Conservation (phyloP, 2,888 invertebrate genomes). For the Rutpela maculata region DNA sequence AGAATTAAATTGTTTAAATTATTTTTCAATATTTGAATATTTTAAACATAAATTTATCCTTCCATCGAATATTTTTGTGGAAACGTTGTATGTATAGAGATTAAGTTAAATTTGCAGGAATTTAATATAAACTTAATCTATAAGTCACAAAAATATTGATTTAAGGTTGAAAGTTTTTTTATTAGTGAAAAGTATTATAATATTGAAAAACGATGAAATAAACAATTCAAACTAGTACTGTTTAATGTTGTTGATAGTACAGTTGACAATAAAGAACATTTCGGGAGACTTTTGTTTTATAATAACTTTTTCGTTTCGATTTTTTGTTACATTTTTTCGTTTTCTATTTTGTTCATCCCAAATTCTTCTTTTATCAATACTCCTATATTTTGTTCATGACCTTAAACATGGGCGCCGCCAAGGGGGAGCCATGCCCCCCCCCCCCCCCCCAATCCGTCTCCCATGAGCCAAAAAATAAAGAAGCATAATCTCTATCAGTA, state of each 20-base stretch:
- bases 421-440: no score
- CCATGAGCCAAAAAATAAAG: no score
- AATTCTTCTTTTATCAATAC: neutral
- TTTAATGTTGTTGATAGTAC: constrained; percentile 74
- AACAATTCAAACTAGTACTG: constrained; percentile 74
- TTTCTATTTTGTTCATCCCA: constrained; percentile 23
- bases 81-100: constrained; percentile 70
- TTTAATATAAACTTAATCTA: constrained; percentile 72
- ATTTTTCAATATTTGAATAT: constrained; percentile 41
- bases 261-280: constrained; percentile 75
- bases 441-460: no score
- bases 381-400: neutral
- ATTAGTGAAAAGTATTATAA: constrained; percentile 75
- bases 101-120: constrained; percentile 71
- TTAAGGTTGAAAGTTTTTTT: constrained; percentile 73
- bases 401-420: no score
- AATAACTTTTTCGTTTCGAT: constrained; percentile 31
- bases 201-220: constrained; percentile 74
- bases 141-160: constrained; percentile 72
- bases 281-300: constrained; percentile 69
- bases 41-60: constrained; percentile 44
- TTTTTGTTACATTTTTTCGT: constrained; percentile 30
- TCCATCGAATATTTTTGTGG: constrained; percentile 67
- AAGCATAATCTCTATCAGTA: no score
- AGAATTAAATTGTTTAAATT: constrained; percentile 35